Conservation (phyloP, 2,888 invertebrate species). For the Pristionchus entomophagus region DNA sequence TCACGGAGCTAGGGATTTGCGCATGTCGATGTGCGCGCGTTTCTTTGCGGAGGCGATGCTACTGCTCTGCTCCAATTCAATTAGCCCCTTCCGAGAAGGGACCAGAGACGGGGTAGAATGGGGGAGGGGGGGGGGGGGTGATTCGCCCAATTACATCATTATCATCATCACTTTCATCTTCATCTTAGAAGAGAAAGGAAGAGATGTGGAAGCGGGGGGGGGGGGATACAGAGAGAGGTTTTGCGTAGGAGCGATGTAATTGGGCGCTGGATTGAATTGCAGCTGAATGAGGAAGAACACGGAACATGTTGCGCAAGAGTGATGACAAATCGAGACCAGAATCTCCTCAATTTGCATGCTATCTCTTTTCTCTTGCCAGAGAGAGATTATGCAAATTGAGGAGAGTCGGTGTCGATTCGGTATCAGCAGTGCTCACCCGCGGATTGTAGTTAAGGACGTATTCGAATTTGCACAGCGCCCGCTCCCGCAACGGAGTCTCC, state of each 20-base stretch:
- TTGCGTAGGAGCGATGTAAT: not conserved
- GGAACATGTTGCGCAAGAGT: too few species aligned
- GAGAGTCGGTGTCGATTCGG: too few species aligned
- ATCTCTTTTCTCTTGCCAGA: too few species aligned
- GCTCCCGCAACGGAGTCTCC: conserved; percentile 72
- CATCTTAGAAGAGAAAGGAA: not conserved
- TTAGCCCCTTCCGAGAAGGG: not conserved
- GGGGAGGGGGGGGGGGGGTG: not conserved
- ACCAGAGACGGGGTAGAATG: not conserved
- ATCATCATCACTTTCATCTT: conserved; percentile 31
- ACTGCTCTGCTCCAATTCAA: not conserved
- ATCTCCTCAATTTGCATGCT: too few species aligned
- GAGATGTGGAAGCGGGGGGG: not conserved
- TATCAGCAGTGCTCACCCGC: conserved; percentile 67
- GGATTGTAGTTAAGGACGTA: conserved; percentile 75
- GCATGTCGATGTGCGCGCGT: not conserved
- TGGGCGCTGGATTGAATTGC: conserved; percentile 21
- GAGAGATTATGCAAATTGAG: too few species aligned
- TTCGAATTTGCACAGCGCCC: conserved; percentile 75
- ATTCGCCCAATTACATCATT: conserved; percentile 14
- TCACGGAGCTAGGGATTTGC: too few species aligned
- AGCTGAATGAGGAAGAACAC: not conserved
- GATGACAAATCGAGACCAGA: too few species aligned
- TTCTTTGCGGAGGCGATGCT: not conserved
- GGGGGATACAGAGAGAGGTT: not conserved